Conservation (phyloP, 2,797 vertebrate species). For the Poeciliopsis turneri region DNA sequence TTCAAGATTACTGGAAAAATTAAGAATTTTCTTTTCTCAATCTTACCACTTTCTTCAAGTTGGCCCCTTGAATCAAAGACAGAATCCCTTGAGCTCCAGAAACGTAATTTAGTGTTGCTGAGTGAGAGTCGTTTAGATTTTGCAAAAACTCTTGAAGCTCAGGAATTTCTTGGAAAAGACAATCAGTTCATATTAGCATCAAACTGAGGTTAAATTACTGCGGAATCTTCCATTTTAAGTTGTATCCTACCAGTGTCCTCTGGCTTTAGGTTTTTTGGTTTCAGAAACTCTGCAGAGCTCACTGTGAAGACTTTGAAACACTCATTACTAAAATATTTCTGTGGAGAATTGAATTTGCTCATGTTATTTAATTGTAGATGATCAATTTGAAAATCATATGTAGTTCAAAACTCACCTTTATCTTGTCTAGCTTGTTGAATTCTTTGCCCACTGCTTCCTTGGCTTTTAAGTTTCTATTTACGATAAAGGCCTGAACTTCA, state of each 20-base stretch:
- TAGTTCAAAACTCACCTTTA: slow-evolving; percentile 27
- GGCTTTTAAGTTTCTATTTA: slow-evolving; percentile 17
- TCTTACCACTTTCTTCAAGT: slow-evolving; percentile 19
- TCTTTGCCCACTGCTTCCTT: slow-evolving; percentile 24
- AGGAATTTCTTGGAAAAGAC: slow-evolving; percentile 52
- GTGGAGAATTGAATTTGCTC: background rate
- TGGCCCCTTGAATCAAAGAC: slow-evolving; percentile 53
- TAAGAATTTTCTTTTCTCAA: background rate
- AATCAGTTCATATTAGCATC: background rate
- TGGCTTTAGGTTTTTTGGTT: fast-evolving
- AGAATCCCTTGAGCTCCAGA: slow-evolving; percentile 59
- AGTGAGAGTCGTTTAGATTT: slow-evolving; percentile 41
- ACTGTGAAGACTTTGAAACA: slow-evolving; percentile 59
- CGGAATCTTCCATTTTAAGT: background rate
- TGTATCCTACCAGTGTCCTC: slow-evolving; percentile 39
- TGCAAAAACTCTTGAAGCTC: slow-evolving; percentile 32
- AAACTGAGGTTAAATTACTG: background rate
- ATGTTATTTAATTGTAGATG: background rate
- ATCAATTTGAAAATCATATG: background rate
- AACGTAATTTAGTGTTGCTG: slow-evolving; percentile 45
- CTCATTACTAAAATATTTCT: slow-evolving; percentile 54
- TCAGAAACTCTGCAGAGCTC: slow-evolving; percentile 42
- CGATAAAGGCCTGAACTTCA: background rate
- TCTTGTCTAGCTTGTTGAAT: background rate
- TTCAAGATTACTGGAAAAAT: background rate